Evolutionary conservation across 2,888 invertebrate genomes (phyloP).

Genomic region (Drosophila fulvimacula): DNA sequence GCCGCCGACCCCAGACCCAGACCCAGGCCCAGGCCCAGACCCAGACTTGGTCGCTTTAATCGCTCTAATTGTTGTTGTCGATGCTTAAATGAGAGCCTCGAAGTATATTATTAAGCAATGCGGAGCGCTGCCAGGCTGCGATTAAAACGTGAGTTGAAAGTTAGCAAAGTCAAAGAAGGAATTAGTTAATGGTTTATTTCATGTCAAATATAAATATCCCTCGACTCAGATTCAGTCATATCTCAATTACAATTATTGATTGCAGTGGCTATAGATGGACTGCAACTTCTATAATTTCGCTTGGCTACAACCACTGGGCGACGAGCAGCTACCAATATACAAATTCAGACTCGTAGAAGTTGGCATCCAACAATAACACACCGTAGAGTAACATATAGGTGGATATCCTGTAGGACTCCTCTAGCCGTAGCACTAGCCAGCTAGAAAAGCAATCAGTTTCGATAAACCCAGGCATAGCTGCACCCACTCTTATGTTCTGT

Average conservation of each 20-base stretch:
- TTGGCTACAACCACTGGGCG: background rate
- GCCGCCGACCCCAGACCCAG: constrained; percentile 27
- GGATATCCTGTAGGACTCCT: constrained; percentile 7
- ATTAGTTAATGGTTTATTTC: background rate
- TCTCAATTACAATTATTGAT: no score
- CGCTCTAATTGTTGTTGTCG: constrained; percentile 43
- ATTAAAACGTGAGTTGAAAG: background rate
- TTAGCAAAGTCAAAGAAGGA: background rate
- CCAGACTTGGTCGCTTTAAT: constrained; percentile 41
- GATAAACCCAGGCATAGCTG: background rate
- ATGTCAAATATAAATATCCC: no score
- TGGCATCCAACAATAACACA: background rate
- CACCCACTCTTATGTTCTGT: no score
- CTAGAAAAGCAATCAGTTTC: background rate
- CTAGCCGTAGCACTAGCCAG: background rate
- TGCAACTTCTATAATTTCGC: background rate
- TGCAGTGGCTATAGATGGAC: no score
- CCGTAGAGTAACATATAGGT: constrained; percentile 6
- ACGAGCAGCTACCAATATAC: background rate
- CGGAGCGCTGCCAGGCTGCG: background rate
- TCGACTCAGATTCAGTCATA: no score
- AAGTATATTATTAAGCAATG: constrained; percentile 12
- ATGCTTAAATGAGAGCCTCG: constrained; percentile 24
- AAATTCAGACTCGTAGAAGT: background rate
- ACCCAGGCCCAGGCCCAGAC: constrained; percentile 6